Conservation (phyloP, 2,113 vertebrate genomes). For the Syngnathoides biaculeatus region DNA sequence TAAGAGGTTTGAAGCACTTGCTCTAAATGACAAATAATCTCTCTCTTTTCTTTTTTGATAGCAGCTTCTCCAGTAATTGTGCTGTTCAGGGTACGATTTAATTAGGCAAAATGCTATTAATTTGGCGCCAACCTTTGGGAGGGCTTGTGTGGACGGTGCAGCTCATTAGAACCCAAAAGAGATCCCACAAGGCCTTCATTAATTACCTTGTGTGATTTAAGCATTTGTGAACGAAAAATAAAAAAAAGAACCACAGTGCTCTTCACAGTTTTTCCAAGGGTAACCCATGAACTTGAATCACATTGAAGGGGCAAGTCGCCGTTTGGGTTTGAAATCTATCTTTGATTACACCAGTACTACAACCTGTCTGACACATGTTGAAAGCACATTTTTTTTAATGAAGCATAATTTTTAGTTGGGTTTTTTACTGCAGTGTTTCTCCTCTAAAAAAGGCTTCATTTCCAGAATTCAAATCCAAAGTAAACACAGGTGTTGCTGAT, state of each 20-base stretch:
- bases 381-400: too few species aligned
- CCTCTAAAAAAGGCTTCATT: neutral
- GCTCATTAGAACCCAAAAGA: slow-evolving; percentile 39
- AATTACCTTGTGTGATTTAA: slow-evolving; percentile 42
- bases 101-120: slow-evolving; percentile 20
- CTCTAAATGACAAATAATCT: slow-evolving; percentile 3
- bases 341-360: too few species aligned
- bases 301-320: too few species aligned
- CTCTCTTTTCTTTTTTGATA: neutral
- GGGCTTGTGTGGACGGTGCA: neutral
- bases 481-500: slow-evolving; percentile 4
- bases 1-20: slow-evolving; percentile 6
- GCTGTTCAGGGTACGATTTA: slow-evolving; percentile 9
- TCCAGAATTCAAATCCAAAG: neutral
- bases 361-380: too few species aligned
- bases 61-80: slow-evolving; percentile 13
- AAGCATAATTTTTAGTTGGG: too few species aligned
- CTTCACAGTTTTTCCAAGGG: slow-evolving; percentile 11
- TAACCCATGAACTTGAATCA: slow-evolving; percentile 13
- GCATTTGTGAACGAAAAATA: slow-evolving; percentile 28
- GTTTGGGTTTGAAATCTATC: too few species aligned
- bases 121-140: slow-evolving; percentile 12
- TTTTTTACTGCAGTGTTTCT: neutral
- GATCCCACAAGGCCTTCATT: slow-evolving; percentile 14
- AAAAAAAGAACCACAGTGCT: slow-evolving; percentile 22